These are phyloP conservation scores for Periparus ater DNA, from an alignment of 2,797 vertebrate genomes.

Conservation along the genomic window DNA sequence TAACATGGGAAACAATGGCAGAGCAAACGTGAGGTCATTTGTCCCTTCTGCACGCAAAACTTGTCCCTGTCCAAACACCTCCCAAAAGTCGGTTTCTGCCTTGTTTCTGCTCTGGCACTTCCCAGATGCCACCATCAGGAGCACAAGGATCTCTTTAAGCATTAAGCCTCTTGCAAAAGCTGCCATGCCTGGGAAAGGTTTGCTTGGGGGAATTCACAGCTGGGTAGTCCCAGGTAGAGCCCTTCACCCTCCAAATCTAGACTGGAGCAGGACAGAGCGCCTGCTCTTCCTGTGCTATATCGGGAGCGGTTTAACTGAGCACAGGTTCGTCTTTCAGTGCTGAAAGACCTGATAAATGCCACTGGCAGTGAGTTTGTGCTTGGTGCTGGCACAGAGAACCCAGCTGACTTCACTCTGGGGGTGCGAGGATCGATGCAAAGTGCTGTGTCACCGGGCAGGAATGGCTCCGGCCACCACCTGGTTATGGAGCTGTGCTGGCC, in stretches of 20 bases:
- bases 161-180: conserved; percentile 29
- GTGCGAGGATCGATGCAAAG: conserved; percentile 46
- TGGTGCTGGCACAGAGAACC: conserved; percentile 49
- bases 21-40: neutral
- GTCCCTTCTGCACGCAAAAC: neutral
- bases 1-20: neutral
- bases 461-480: conserved; percentile 50
- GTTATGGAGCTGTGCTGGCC: conserved; percentile 58
- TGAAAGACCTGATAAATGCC: conserved; percentile 62
- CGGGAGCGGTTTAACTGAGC: neutral
- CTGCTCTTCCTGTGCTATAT: neutral
- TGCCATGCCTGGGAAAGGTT: conserved; percentile 33
- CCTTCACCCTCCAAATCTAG: neutral
- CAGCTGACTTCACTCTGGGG: neutral
- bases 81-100: neutral
- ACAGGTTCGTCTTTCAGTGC: conserved; percentile 29
- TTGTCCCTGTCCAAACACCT: neutral
- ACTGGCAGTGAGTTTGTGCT: neutral
- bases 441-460: conserved; percentile 68
- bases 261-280: neutral
- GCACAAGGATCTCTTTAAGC: conserved; percentile 49
- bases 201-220: neutral
- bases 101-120: neutral
- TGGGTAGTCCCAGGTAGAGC: neutral
- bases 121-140: neutral